Conservation (phyloP, 2,888 invertebrate species). For the Lycocerus yunnanus region DNA sequence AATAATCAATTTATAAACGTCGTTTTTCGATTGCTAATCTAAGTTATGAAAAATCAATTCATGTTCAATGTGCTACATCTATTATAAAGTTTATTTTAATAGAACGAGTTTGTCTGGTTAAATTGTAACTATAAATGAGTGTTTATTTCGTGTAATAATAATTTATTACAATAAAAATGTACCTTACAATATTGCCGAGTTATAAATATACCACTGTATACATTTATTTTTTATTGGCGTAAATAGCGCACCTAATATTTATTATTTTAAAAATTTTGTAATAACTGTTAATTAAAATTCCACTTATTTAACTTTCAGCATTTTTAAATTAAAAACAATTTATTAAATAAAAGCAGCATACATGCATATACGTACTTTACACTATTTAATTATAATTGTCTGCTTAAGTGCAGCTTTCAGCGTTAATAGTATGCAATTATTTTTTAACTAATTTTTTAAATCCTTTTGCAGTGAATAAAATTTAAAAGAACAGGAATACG, state of each 20-base stretch:
- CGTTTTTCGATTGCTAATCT: neutral
- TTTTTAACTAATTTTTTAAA: neutral
- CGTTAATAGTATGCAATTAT: neutral
- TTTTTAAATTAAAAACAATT: neutral
- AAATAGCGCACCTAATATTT: neutral
- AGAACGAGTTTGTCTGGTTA: neutral
- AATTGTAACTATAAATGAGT: neutral
- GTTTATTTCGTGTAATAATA: neutral
- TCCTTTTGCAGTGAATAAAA: neutral
- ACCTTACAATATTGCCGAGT: neutral
- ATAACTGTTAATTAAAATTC: neutral
- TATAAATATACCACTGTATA: neutral
- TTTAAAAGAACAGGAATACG: neutral
- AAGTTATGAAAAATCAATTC: neutral
- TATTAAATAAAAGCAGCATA: neutral
- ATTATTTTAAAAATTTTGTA: neutral
- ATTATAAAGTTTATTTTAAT: neutral
- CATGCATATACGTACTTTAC: neutral
- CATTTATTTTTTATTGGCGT: neutral
- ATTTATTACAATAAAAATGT: neutral
- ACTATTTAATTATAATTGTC: neutral
- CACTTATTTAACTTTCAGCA: neutral
- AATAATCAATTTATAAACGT: neutral
- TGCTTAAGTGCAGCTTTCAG: neutral
- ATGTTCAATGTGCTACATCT: neutral